Evolutionary conservation across 1,140 invertebrate species (phyloP), one percentile per base, ranked within the genome.

Genomic region (Psix sp.): DNA sequence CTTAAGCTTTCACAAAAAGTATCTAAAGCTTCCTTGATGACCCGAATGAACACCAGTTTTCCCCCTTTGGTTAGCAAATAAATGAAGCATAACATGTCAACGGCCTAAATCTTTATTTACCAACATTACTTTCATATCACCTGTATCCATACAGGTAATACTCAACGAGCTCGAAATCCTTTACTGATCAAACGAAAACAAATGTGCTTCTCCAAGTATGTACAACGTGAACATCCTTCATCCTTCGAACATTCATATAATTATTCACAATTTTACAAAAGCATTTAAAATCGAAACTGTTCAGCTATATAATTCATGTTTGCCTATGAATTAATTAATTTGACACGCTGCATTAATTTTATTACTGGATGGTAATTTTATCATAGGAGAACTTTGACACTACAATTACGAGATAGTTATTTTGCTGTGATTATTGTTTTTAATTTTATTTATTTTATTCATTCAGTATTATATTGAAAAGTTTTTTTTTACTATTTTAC

Each of bases 61-160:
- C 21, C 52, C 40, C 40, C 31, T 13, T 54, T 31, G 21, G 24
- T 33, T 57, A 24, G 18, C 29, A 11, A 14, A 57, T 57, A 57
- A 57, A 57, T 57, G 52, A 57, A 57, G 52, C 52, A 45, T 45
- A 36, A 36, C 40, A 29, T 18, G 51, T 36, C 39, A 57, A 43
- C 40, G 40, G 29, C 52, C 40, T 45, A 43, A 45, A 57, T 57
- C 40, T 57, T 57, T 57, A 57, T 45, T 56, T 39, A 40, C 40
- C 40, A 15, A n/a, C 39, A 45, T 57, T 57, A 36, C 40, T 20
- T 57, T 24, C 40, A 20, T 57, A 36, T 35, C 9, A 36, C 35
- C 18, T 36, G 17, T 36, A 36, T 56, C 42, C 29, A 45, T n/a
- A n/a, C n/a, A n/a, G n/a, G n/a, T n/a, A 57, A 45, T 35, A 57